Evolutionary conservation across 2,113 vertebrate genomes (phyloP), one percentile per base, ranked within the genome.

Genomic region (Pitta sordida): DNA sequence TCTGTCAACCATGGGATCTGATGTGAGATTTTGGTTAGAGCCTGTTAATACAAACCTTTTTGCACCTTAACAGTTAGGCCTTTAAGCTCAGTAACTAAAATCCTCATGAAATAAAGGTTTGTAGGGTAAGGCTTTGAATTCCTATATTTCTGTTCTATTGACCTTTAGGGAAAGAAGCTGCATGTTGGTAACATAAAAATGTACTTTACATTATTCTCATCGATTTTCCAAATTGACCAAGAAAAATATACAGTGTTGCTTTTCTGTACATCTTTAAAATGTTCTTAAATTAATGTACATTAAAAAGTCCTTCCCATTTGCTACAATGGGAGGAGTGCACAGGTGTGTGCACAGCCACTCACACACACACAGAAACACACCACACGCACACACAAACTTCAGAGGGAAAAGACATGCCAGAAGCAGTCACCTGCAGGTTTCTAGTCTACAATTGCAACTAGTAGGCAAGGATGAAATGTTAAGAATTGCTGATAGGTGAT

Each of bases 161-260:
- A 95, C 73, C 58, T 89, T 93, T 68, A 83, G 11, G 37, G 85
- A 92, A 95, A 95, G 60, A 96, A 92, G 71, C 79, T 94, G 90
- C 59, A 78, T 78, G 84, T 69, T 43, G 76, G 68, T 85, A 94
- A 90, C 65, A 81, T 71, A 74, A 84, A 91, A 93, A 83, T 48
- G 69, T 95, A 96, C 41, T 88, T 96, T 91, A 96, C 70, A 88
- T 82, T 80, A 91, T 84, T 94, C 81, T 77, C 82, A 95, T 96
- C 67, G 79, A 37, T 94, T 93, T 94, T 94, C 93, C 83, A 96
- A 96, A 97, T 55, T 83, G 83, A 91, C 84, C 71, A 94, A 95
- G 97, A 94, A 88, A 96, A 96, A 96, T 93, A 96, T 95, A 91
- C 85, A 96, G 78, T 62, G 91, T 95, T 71, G 34, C 86, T 97